phyloP scores from a whole-genome alignment of 1,140 invertebrate genomes.

The Drosophila mojavensis region DNA sequence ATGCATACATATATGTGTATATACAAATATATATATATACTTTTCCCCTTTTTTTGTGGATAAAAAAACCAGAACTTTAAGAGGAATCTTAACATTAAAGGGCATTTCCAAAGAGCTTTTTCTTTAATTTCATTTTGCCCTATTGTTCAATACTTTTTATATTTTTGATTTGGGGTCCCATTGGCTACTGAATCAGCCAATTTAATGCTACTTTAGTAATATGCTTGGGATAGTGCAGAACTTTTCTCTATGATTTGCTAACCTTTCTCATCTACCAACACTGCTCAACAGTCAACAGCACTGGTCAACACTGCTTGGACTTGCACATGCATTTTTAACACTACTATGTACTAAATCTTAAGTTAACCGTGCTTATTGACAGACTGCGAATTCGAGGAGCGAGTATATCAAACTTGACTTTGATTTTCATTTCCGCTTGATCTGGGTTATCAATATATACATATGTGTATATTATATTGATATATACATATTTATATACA shows the following conservation, averaged over 20 bases:
- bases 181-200: no score
- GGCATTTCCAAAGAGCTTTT: neutral
- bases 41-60: no score
- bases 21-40: conserved; percentile 23
- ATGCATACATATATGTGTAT: conserved; percentile 38
- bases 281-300: neutral
- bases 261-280: neutral
- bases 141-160: no score
- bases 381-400: no score
- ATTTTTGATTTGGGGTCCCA: no score
- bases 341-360: neutral
- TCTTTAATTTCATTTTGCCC: no score
- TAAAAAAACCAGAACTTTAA: neutral
- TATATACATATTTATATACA: neutral
- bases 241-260: neutral
- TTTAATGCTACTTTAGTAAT: no score
- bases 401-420: neutral
- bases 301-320: neutral
- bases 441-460: neutral
- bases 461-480: no score
- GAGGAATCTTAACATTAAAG: neutral
- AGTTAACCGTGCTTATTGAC: neutral
- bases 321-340: neutral
- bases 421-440: neutral
- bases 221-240: no score